Evolutionary conservation across 2,797 vertebrate species (phyloP), one percentile per base, ranked within the genome.

Genomic region (Champsocephalus gunnari): DNA sequence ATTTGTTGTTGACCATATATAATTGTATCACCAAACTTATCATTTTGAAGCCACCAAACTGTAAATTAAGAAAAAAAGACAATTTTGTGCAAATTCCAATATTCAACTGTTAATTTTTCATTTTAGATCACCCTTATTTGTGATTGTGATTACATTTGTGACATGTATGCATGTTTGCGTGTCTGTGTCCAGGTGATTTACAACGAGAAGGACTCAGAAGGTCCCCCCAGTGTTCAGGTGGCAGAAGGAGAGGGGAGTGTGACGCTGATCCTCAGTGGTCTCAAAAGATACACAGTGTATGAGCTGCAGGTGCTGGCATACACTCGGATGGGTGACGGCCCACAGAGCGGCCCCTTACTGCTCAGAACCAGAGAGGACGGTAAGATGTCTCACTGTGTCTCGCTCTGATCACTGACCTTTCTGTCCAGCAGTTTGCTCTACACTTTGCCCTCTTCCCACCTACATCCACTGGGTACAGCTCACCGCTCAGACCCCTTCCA

Each of bases 311-410:
- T 97, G 11, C 77, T 96, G 92, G 98, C 97, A 0, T 98, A 95
- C 94, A 99, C 97, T 0, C 94, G 95, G 43, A 94, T 97, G 0
- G 98, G 98, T 0, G 96, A 97, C 0, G 97, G 98, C 0, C 94
- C 96, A 1, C 93, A 94, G 89, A 98, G 96, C 92, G 83, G 53
- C 11, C 94, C 96, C 0, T 71, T 94, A 0, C 65, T 96, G 32
- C 88, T 93, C 80, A 93, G 96, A 54, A 98, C 97, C 83, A 97
- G 96, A 85, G 97, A 98, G 6, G 98, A 99, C 2, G 96, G 98
- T 98, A 88, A 21, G 86, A 62, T 56, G 12, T 57, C 24, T 32
- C 17, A 54, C 57, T 17, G 4, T 17, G 34, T 68, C 1, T 63
- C 4, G 0, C 2, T 57, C 63, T 66, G 45, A 76, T 77, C 63